Percentiles rank a stretch among this genome's conserved stretches.
Conservation (phyloP, 2,113 vertebrate species). For the rat (Rattus norvegicus) region DNA sequence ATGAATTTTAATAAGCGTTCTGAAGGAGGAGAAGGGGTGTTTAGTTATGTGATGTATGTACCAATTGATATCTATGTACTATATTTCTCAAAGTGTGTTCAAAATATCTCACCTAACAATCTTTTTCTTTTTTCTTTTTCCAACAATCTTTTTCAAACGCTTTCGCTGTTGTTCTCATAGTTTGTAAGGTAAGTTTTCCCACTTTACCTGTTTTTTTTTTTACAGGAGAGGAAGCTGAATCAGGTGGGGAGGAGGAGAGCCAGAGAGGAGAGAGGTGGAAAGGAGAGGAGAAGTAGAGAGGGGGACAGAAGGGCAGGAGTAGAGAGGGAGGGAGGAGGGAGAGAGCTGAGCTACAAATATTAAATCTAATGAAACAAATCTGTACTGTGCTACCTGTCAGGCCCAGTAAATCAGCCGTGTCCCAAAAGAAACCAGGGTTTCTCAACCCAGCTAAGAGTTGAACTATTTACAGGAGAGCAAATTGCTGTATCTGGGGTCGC, state of each 20-base stretch:
- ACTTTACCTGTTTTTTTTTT: background rate
- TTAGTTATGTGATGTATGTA: background rate
- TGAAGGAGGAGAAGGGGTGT: background rate
- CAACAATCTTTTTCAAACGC: background rate
- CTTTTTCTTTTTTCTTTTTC: background rate
- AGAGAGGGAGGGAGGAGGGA: background rate
- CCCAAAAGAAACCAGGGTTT: background rate
- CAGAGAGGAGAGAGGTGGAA: background rate
- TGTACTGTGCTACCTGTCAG: background rate
- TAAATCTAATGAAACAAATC: background rate
- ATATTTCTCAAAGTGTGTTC: background rate
- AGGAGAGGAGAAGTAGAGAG: background rate
- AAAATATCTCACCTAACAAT: background rate
- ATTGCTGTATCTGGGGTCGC: background rate
- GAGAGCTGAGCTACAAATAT: background rate
- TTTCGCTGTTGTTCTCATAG: background rate
- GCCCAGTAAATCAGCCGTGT: background rate
- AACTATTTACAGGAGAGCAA: conserved; percentile 15
- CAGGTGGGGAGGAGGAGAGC: background rate
- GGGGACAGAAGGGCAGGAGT: background rate
- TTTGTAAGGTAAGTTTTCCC: background rate
- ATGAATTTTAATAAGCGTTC: conserved; percentile 46
- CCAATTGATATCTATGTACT: background rate
- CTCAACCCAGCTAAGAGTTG: background rate
- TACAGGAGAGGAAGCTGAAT: background rate